Evolutionary conservation across 2,797 vertebrate species (phyloP), one percentile per base, ranked within the genome.

Genomic region (Vespertilio murinus): DNA sequence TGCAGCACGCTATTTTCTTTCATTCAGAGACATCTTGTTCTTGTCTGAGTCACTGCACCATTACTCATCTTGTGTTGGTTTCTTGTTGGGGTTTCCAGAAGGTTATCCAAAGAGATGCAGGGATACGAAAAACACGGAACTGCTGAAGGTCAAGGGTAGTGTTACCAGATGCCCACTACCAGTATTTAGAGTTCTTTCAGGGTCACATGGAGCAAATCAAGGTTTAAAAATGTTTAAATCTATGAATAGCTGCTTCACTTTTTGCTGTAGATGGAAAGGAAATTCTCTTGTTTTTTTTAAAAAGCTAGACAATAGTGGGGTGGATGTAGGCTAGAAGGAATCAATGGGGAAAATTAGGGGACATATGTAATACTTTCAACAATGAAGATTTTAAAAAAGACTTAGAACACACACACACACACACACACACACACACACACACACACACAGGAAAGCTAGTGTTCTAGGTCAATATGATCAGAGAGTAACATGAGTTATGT

Each of bases 1-100:
- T 87, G 28, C 13, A 84, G 56, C 47, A 80, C 7, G 70, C 35
- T 93, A 47, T 93, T 96, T 93, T 95, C 67, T 94, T 86, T 93
- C 47, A 65, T 88, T 69, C 61, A 69, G 90, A 91, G 65, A 96
- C 93, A 93, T 85, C 42, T 81, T 93, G 90, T 92, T 96, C 87
- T 90, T 91, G n/a, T 92, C 77, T 95, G 77, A 92, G 54, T 91
- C 75, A 85, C 13, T 45, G 28, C 8, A 25, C 16, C 35, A 33
- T 95, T 90, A 84, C 45, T 95, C 95, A 96, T 59, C n/a, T 45
- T 49, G 65, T 64, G 16, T 54, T 94, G 56, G 52, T 42, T 82
- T 22, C 59, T 83, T 73, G 23, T 82, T 93, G 49, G 40, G 56
- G 35, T 93, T 96, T 93, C 65, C 47, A 49, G 86, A 82, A 93